These are phyloP conservation scores for Calypte anna DNA, from an alignment of 2,113 vertebrate genomes.

Conservation along the genomic window DNA sequence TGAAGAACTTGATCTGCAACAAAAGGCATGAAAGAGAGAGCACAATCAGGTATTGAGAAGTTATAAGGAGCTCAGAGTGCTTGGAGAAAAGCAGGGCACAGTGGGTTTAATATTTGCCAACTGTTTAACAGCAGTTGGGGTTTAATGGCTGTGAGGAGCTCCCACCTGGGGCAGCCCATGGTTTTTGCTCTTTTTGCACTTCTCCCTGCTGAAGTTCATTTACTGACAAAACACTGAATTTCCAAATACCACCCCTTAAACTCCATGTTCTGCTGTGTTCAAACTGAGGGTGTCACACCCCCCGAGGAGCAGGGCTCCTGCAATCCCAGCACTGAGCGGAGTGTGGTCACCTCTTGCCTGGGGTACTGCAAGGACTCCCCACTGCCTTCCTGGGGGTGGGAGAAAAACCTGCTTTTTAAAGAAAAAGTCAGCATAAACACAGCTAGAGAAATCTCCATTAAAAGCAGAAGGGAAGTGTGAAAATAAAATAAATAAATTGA, in stretches of 20 bases:
- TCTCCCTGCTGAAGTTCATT: neutral
- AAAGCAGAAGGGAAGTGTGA: neutral
- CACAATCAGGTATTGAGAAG: neutral
- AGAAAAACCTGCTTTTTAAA: neutral
- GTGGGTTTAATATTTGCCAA: fast-evolving
- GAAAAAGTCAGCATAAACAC: fast-evolving
- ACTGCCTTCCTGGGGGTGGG: fast-evolving
- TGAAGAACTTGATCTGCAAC: fast-evolving
- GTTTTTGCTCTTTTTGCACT: neutral
- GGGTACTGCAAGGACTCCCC: fast-evolving
- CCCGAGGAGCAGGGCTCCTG: neutral
- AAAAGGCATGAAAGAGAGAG: fast-evolving
- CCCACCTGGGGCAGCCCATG: fast-evolving
- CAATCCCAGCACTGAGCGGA: fast-evolving
- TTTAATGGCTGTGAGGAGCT: fast-evolving
- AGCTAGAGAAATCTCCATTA: fast-evolving
- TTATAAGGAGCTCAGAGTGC: neutral
- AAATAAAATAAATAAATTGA: neutral
- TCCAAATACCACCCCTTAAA: fast-evolving
- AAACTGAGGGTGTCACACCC: fast-evolving
- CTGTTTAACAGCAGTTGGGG: neutral
- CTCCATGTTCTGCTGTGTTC: fast-evolving
- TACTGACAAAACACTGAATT: fast-evolving
- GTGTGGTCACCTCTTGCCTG: fast-evolving
- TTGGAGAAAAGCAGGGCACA: neutral